Conservation (phyloP, 2,113 vertebrate species). For the Strix uralensis region DNA sequence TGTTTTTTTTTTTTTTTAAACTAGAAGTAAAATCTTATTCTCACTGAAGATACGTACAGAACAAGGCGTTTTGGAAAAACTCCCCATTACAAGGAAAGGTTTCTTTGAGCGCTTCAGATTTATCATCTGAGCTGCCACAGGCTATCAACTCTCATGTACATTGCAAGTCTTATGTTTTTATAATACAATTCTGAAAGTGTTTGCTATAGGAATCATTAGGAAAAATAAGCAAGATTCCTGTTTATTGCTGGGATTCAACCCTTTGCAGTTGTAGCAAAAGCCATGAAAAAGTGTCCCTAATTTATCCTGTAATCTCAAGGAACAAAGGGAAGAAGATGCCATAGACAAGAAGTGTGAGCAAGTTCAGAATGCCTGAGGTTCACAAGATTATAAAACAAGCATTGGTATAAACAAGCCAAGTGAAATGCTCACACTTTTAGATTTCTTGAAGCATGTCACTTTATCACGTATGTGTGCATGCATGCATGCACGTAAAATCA, state of each 20-base stretch:
- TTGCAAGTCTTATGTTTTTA: not conserved
- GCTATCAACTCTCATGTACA: not conserved
- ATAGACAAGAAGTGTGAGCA: fast-evolving
- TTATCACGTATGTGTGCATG: fast-evolving
- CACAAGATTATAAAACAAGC: not conserved
- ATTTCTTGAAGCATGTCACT: not conserved
- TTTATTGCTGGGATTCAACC: not conserved
- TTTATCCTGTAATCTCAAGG: not conserved
- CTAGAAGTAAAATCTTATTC: not conserved
- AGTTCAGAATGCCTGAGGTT: not conserved
- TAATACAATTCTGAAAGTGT: not conserved
- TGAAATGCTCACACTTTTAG: not conserved
- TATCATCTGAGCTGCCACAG: not conserved
- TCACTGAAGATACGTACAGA: not conserved
- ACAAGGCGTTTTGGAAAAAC: not conserved
- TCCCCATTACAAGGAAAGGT: not conserved
- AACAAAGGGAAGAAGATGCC: not conserved
- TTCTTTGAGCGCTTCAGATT: not conserved
- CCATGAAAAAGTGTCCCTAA: not conserved
- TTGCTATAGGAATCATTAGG: not conserved
- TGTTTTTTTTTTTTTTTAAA: not conserved
- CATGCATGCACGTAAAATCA: fast-evolving
- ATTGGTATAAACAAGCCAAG: not conserved
- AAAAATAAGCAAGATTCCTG: not conserved
- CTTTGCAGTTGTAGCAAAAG: not conserved